A percentile compares a stretch with the other conserved stretches of the same genome.
Conservation (phyloP, 2,888 invertebrate genomes). For the Panzeria rudis region DNA sequence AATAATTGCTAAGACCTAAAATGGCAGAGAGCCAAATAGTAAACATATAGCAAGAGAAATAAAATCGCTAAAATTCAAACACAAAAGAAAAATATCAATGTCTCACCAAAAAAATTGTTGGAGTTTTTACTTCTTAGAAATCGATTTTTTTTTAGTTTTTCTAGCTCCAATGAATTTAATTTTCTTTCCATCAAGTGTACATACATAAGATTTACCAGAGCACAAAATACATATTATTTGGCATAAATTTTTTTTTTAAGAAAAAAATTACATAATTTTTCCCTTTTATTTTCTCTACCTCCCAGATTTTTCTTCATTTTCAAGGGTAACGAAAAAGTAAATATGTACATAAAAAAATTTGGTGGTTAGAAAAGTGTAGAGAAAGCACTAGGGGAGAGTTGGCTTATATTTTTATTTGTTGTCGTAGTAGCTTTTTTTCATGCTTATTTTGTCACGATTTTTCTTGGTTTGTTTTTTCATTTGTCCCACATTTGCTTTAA, state of each 20-base stretch:
- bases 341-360: not conserved
- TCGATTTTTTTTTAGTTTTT: no score
- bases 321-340: not conserved
- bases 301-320: not conserved
- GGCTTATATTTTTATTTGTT: not conserved
- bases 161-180: no score
- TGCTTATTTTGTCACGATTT: not conserved
- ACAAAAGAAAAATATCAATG: no score
- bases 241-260: no score
- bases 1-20: no score
- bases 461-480: not conserved
- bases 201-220: no score
- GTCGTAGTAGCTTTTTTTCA: not conserved
- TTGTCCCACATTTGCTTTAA: slow-evolving; percentile 49
- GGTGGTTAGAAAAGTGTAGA: not conserved
- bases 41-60: no score
- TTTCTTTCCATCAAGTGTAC: no score
- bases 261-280: not conserved
- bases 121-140: no score
- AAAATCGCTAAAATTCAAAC: no score
- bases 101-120: no score
- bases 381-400: not conserved
- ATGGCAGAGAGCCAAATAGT: no score
- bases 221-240: not conserved
- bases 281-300: not conserved